Evolutionary conservation across 2,113 vertebrate species (phyloP).

Genomic region (Orthonyx spaldingii): DNA sequence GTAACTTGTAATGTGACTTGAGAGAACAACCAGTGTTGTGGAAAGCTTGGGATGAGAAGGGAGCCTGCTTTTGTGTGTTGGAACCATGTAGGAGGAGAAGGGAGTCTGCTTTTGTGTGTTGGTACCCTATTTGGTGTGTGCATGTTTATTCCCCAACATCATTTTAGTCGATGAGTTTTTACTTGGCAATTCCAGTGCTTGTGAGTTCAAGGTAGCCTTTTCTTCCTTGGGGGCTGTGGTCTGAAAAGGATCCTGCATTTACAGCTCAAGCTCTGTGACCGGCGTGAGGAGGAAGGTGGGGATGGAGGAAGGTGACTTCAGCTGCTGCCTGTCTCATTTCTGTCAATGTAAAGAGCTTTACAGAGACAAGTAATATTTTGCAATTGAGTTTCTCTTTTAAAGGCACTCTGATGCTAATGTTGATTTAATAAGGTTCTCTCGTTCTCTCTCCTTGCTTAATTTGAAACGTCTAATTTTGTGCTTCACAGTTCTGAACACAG

Average conservation of each 20-base stretch:
- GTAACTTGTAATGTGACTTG: neutral
- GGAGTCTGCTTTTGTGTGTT: neutral
- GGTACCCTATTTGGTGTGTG: too few relatives aligned
- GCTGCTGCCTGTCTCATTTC: neutral
- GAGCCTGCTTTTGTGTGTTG: neutral
- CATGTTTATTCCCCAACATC: neutral
- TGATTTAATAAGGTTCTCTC: slow-evolving; percentile 74
- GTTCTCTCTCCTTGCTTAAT: slow-evolving; percentile 64
- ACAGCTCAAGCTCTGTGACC: neutral
- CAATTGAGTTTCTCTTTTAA: slow-evolving; percentile 56
- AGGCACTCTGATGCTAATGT: slow-evolving; percentile 68
- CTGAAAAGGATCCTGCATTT: neutral
- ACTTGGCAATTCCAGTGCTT: neutral
- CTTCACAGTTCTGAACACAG: slow-evolving; percentile 70
- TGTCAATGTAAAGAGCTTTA: slow-evolving; percentile 23
- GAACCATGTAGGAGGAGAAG: neutral
- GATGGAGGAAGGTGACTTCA: neutral
- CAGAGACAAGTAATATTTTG: slow-evolving; percentile 50
- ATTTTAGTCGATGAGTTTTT: neutral
- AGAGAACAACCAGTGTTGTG: neutral
- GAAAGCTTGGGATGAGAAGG: neutral
- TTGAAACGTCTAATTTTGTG: slow-evolving; percentile 75
- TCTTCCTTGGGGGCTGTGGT: neutral
- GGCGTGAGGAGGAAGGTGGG: neutral
- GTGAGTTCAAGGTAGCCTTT: neutral